These are phyloP conservation scores for Colostygia pectinataria DNA, from an alignment of 2,888 invertebrate genomes.

Conservation along the genomic window DNA sequence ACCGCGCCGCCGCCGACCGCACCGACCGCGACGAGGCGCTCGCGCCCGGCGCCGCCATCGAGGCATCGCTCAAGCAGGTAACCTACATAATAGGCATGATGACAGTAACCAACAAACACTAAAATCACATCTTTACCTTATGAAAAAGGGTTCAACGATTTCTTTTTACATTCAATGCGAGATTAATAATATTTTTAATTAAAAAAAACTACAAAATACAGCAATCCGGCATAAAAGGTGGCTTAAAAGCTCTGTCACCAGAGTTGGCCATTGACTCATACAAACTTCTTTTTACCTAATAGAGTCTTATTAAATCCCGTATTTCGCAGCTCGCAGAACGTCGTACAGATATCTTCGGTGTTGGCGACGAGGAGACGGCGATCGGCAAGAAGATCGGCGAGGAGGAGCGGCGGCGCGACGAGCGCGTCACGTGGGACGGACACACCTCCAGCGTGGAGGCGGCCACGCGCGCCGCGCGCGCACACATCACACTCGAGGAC, in stretches of 20 bases:
- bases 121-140: too few species aligned
- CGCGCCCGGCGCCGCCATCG: conserved; percentile 92
- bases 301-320: neutral
- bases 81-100: neutral
- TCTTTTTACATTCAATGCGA: too few species aligned
- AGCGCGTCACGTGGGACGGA: conserved; percentile 98
- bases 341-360: conserved; percentile 99
- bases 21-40: conserved; percentile 88
- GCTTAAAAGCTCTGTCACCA: too few species aligned
- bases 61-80: conserved; percentile 94
- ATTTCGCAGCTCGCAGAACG: conserved; percentile 91
- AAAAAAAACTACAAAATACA: too few species aligned
- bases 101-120: too few species aligned
- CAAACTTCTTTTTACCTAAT: too few species aligned
- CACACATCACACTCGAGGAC: conserved; percentile 97
- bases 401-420: conserved; percentile 93
- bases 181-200: too few species aligned
- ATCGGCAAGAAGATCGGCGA: conserved; percentile 99
- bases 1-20: conserved; percentile 96
- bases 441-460: conserved; percentile 98
- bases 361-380: conserved; percentile 98
- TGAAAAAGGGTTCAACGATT: too few species aligned
- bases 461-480: conserved; percentile 95
- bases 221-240: too few species aligned
- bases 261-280: too few species aligned